Base-by-base conservation (phyloP, 2,888 invertebrate species). In the Agelastica alni region DNA sequence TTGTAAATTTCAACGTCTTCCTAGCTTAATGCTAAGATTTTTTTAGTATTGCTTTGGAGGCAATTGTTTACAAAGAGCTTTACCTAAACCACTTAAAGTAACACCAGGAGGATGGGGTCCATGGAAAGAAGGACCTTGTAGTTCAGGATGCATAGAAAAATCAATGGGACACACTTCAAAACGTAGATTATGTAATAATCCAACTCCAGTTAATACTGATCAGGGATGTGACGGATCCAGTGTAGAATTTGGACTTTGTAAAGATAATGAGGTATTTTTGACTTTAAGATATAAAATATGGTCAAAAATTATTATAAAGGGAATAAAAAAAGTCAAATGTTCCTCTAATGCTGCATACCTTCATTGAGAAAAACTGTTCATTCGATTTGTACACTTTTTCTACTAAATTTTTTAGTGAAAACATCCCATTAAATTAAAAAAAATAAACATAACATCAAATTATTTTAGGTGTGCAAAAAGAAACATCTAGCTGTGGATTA, bases 1-100 rank as follows among this genome's bases (percentile, higher is more conserved):
- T n/a, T n/a, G n/a, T n/a, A n/a, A n/a, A n/a, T n/a, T n/a, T n/a
- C n/a, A n/a, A n/a, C n/a, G n/a, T n/a, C n/a, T n/a, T n/a, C n/a
- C n/a, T n/a, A n/a, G n/a, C n/a, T n/a, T n/a, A n/a, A n/a, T n/a
- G n/a, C n/a, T n/a, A n/a, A n/a, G n/a, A n/a, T 10, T 20, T 26
- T 71, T 73, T 10, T 72, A 86, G 85, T 85, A 85, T 81, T 88
- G 87, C 70, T 82, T 82, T 74, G 85, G 85, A 10, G 87, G 87
- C 1, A 79, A 80, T 46, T 88, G 87, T 65, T 79, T 83, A 9
- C 73, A 75, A n/a, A 78, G 68, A 59, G 60, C 62, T 51, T 68
- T 70, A 6, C 74, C 74, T 44, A 74, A 71, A 62, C 76, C 77
- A 2, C 67, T 70, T n/a, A 75, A 73, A 52, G 65, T 70, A 6